These are phyloP conservation scores for Scaptomyza graminum DNA, from an alignment of 1,140 invertebrate genomes.

Conservation along the genomic window DNA sequence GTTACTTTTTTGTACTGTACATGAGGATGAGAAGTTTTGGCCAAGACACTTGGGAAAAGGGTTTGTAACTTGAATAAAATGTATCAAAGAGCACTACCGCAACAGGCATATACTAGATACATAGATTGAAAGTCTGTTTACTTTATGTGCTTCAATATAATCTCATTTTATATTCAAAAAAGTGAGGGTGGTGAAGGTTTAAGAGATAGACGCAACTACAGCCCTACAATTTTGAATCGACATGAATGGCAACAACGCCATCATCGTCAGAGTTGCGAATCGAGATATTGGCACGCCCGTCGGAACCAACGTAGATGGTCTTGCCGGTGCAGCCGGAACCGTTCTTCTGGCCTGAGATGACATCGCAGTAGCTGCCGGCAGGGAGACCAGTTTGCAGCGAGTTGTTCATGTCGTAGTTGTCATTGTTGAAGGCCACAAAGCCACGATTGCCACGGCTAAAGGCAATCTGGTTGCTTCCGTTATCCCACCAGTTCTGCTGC, in stretches of 20 bases:
- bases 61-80: conserved; percentile 5
- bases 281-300: conserved; percentile 87
- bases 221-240: conserved; percentile 82
- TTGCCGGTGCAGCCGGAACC: conserved; percentile 89
- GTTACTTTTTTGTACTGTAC: conserved; percentile 6
- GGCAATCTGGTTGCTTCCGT: conserved; percentile 90
- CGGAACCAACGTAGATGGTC: conserved; percentile 86
- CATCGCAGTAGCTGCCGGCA: conserved; percentile 92
- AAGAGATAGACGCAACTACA: background rate
- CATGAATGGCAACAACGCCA: conserved; percentile 91
- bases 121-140: conserved; percentile 14
- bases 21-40: conserved; percentile 10
- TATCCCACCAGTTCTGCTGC: conserved; percentile 90
- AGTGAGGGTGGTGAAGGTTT: background rate
- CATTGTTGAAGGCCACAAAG: conserved; percentile 90
- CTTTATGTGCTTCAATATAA: conserved; percentile 44
- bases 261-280: conserved; percentile 86
- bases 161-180: conserved; percentile 31
- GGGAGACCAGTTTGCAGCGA: conserved; percentile 89
- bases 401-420: conserved; percentile 85
- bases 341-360: conserved; percentile 89
- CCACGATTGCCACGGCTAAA: conserved; percentile 89
- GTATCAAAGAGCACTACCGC: background rate
- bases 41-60: conserved; percentile 14
- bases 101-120: conserved; percentile 3